phyloP scores from a whole-genome alignment of 2,888 invertebrate species.

The Oxyscelio sp. region DNA sequence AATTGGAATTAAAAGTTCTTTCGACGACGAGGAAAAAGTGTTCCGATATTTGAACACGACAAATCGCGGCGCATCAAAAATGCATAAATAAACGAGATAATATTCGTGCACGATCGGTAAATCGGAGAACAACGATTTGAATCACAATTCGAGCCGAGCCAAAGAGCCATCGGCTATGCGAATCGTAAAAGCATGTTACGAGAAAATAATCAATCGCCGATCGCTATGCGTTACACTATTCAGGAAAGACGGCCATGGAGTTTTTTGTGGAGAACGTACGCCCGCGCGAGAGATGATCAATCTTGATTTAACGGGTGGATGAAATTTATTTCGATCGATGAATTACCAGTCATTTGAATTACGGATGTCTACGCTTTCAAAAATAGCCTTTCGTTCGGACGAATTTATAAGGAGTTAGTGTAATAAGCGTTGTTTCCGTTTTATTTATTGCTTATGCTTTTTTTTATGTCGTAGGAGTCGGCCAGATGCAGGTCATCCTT shows the following conservation, averaged over 20 bases:
- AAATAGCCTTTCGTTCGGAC: no score
- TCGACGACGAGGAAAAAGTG: background rate
- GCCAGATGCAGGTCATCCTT: no score
- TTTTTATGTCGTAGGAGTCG: no score
- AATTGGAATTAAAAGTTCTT: slow-evolving; percentile 23
- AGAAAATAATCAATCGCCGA: slow-evolving; percentile 77
- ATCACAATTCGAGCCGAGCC: slow-evolving; percentile 57
- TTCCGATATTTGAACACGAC: background rate
- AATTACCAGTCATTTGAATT: no score
- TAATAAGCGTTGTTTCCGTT: no score
- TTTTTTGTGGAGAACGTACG: slow-evolving; percentile 53
- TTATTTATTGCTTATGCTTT: no score
- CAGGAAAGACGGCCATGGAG: slow-evolving; percentile 68
- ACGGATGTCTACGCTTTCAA: no score
- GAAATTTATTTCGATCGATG: no score
- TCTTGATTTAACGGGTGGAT: slow-evolving; percentile 7
- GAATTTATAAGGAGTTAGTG: no score
- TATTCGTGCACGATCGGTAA: slow-evolving; percentile 49
- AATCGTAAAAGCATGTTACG: slow-evolving; percentile 76
- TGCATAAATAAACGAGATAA: slow-evolving; percentile 48
- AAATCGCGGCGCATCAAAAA: slow-evolving; percentile 26
- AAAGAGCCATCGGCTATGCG: slow-evolving; percentile 69
- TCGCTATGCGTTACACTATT: slow-evolving; percentile 77
- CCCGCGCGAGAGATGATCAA: slow-evolving; percentile 58
- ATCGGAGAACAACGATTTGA: slow-evolving; percentile 58